These are phyloP conservation scores for Taenaris catops DNA, from an alignment of 2,888 invertebrate species.

Conservation along the genomic window DNA sequence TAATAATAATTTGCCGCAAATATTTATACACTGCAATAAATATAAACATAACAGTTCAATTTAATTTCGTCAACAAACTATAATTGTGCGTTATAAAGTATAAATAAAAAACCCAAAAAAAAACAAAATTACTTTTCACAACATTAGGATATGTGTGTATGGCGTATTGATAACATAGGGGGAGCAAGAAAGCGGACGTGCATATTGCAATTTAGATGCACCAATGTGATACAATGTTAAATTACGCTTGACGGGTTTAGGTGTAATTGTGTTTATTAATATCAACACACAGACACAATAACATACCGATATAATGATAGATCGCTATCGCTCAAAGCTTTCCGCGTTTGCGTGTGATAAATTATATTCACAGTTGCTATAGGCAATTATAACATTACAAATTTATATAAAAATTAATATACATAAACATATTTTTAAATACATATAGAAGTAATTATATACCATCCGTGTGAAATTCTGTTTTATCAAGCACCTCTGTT, in stretches of 20 bases:
- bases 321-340: constrained; percentile 18
- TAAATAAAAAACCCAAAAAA: too few relatives aligned
- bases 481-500: too few relatives aligned
- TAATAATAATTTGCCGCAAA: too few relatives aligned
- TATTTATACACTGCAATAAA: constrained; percentile 10
- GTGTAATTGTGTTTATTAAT: constrained; percentile 28
- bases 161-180: constrained; percentile 12
- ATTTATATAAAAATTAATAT: too few relatives aligned
- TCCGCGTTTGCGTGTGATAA: constrained; percentile 11
- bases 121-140: too few relatives aligned
- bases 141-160: constrained; percentile 2
- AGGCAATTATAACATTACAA: too few relatives aligned
- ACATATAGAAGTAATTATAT: too few relatives aligned
- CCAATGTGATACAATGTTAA: constrained; percentile 55
- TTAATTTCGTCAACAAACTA: too few relatives aligned
- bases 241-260: constrained; percentile 51
- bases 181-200: constrained; percentile 61
- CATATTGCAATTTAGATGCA: constrained; percentile 69
- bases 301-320: constrained; percentile 19
- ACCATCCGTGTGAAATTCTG: too few relatives aligned
- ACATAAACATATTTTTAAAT: too few relatives aligned
- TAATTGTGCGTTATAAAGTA: too few relatives aligned
- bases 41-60: neutral
- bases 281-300: constrained; percentile 18
- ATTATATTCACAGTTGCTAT: constrained; percentile 15